Percentiles rank a stretch among this genome's conserved stretches.
These are phyloP conservation scores for Furcifer pardalis DNA, from an alignment of 2,797 vertebrate genomes.

Conservation along the genomic window DNA sequence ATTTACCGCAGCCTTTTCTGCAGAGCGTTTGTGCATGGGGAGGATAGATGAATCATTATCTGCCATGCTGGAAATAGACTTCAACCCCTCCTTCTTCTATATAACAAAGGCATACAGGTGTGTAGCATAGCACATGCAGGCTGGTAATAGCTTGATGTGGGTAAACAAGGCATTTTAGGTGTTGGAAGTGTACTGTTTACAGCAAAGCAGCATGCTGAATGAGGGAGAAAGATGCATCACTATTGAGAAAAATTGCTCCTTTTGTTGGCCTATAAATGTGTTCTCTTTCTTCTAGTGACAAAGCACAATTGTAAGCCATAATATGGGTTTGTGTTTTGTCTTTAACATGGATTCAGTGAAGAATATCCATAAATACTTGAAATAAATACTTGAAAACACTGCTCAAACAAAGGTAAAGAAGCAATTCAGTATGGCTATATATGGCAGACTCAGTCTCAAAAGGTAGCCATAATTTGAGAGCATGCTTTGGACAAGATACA, in stretches of 20 bases:
- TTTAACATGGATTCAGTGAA: neutral
- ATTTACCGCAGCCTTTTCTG: constrained; percentile 54
- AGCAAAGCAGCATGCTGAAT: neutral
- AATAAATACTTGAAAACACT: too few relatives aligned
- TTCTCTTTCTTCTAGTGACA: neutral
- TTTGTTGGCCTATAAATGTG: constrained; percentile 9
- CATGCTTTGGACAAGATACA: neutral
- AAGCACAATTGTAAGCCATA: neutral
- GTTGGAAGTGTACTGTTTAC: neutral
- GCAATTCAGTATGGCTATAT: too few relatives aligned
- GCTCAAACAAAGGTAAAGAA: too few relatives aligned
- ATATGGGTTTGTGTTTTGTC: neutral
- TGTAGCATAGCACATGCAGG: fast-evolving
- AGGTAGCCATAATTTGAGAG: neutral
- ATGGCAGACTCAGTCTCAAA: too few relatives aligned
- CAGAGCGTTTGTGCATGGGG: constrained; percentile 50
- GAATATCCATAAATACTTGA: neutral
- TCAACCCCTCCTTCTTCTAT: neutral
- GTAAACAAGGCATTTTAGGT: neutral
- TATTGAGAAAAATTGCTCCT: neutral
- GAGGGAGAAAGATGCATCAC: fast-evolving
- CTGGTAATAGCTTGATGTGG: neutral
- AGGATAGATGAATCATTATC: constrained; percentile 54
- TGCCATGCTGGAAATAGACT: constrained; percentile 50
- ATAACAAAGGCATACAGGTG: neutral